Evolutionary conservation across 2,888 invertebrate species (phyloP).

Genomic region (Craniophora ligustri): DNA sequence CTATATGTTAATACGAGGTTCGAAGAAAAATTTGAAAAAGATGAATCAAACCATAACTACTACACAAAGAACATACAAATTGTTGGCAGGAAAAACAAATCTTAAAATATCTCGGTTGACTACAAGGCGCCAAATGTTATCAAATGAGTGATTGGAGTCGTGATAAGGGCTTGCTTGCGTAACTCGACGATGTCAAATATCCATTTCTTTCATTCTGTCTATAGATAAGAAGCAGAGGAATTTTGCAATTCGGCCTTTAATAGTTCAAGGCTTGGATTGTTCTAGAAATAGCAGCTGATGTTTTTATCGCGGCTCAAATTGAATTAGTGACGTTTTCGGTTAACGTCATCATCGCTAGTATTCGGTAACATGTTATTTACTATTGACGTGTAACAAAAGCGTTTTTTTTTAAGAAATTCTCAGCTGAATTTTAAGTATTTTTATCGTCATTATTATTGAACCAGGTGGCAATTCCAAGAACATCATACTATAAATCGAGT

Average conservation of each 20-base stretch:
- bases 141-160: conserved; percentile 27
- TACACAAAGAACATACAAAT: conserved; percentile 13
- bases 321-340: conserved; percentile 7
- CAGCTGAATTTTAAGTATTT: too few species aligned
- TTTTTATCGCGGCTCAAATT: background rate
- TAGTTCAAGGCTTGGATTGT: conserved; percentile 30
- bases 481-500: too few species aligned
- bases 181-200: conserved; percentile 18
- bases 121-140: conserved; percentile 48
- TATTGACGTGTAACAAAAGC: background rate
- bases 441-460: too few species aligned
- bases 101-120: conserved; percentile 35
- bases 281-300: conserved; percentile 13
- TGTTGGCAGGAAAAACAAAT: conserved; percentile 38
- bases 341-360: conserved; percentile 5
- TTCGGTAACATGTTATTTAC: background rate
- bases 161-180: conserved; percentile 27
- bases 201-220: conserved; percentile 31
- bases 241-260: conserved; percentile 15
- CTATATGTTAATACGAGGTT: too few species aligned
- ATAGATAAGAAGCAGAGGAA: conserved; percentile 33
- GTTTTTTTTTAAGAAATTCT: background rate
- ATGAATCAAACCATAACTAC: background rate
- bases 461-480: too few species aligned
- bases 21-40: background rate